Percentiles rank a stretch among this genome's conserved stretches.
These are phyloP conservation scores for Sussaba pulchella DNA, from an alignment of 2,888 invertebrate genomes.

Conservation along the genomic window DNA sequence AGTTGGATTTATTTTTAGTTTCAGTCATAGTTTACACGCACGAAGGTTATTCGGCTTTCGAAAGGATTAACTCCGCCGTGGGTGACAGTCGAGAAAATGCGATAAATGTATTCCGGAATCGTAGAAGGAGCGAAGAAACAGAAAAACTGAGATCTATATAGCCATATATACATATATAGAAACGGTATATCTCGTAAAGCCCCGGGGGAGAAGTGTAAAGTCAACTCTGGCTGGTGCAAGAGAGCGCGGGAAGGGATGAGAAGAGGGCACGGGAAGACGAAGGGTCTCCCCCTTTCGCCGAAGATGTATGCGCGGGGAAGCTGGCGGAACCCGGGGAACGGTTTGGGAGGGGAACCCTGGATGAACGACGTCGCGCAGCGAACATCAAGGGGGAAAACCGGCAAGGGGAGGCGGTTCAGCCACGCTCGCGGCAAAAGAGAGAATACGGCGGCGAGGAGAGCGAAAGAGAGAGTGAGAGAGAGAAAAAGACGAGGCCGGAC, in stretches of 20 bases:
- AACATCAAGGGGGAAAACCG: conserved; percentile 75
- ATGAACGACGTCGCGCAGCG: conserved; percentile 71
- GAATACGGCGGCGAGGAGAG: conserved; percentile 67
- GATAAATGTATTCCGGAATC: conserved; percentile 37
- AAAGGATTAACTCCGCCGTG: background rate
- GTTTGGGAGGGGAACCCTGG: conserved; percentile 37
- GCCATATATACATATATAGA: background rate
- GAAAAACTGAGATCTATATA: conserved; percentile 21
- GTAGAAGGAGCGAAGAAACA: conserved; percentile 9
- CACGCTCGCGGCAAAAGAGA: conserved; percentile 66
- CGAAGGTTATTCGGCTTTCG: background rate
- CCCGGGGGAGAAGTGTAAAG: conserved; percentile 77
- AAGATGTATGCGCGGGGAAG: conserved; percentile 64
- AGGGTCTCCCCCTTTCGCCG: conserved; percentile 77
- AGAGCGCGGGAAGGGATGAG: conserved; percentile 50
- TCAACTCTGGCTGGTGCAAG: conserved; percentile 72
- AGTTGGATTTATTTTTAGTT: too few relatives aligned
- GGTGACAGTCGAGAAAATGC: conserved; percentile 1
- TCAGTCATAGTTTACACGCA: too few relatives aligned
- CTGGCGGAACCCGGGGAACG: conserved; percentile 55
- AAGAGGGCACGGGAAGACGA: conserved; percentile 77
- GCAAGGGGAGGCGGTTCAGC: conserved; percentile 73
- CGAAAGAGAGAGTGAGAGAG: conserved; percentile 64
- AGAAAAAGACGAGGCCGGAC: conserved; percentile 72
- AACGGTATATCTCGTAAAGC: conserved; percentile 61